Percentiles rank a stretch among this genome's conserved stretches.
phyloP scores from a whole-genome alignment of 2,113 vertebrate species.

The Alligator mississippiensis region DNA sequence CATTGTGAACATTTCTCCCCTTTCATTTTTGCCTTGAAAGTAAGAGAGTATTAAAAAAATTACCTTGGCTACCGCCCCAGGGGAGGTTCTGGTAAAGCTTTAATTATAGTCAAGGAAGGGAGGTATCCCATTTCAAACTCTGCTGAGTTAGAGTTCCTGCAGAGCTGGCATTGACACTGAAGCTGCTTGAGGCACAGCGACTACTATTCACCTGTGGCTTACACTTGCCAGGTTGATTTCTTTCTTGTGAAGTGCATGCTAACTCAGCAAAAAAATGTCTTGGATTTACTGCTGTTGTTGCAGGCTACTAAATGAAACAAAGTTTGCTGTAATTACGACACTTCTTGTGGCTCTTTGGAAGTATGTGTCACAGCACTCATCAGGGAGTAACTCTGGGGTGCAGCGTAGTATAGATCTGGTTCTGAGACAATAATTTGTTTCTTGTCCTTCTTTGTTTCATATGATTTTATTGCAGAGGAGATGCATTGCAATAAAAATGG shows the following conservation, averaged over 20 bases:
- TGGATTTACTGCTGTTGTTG: constrained; percentile 35
- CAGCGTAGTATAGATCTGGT: neutral
- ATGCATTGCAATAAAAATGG: constrained; percentile 19
- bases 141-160: constrained; percentile 67
- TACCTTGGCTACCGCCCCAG: constrained; percentile 47
- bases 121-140: constrained; percentile 59
- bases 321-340: neutral
- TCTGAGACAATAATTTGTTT: neutral
- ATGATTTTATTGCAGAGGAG: neutral
- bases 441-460: neutral
- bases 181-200: constrained; percentile 31
- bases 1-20: neutral
- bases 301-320: constrained; percentile 15
- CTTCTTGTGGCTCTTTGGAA: neutral
- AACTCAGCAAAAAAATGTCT: constrained; percentile 65
- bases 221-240: constrained; percentile 64
- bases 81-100: constrained; percentile 46
- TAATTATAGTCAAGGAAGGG: constrained; percentile 62
- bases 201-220: constrained; percentile 18
- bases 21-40: constrained; percentile 25
- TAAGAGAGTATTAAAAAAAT: constrained; percentile 50
- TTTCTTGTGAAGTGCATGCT: constrained; percentile 55
- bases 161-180: constrained; percentile 67
- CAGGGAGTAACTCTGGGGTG: neutral
- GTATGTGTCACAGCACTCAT: neutral